These are phyloP conservation scores for Antennarius maculatus DNA, from an alignment of 2,797 vertebrate genomes.

Conservation along the genomic window DNA sequence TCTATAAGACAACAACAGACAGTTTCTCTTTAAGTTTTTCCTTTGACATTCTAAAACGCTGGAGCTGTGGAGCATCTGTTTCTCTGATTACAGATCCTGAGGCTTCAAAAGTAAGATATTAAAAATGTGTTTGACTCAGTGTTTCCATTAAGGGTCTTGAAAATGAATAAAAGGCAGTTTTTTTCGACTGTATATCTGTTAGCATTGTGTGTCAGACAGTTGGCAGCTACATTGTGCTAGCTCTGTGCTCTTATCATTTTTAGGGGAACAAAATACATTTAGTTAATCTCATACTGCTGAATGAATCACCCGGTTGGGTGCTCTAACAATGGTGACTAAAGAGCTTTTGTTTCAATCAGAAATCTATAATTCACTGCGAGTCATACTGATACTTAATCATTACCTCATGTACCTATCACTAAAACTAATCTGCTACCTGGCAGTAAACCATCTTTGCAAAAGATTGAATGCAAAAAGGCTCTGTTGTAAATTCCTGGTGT, in stretches of 20 bases:
- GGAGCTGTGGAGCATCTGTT: neutral
- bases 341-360: too few relatives aligned
- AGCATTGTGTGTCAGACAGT: too few relatives aligned
- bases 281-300: too few relatives aligned
- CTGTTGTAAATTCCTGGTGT: neutral
- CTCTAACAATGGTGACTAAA: too few relatives aligned
- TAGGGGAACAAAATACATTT: too few relatives aligned
- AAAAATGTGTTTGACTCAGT: neutral
- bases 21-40: slow-evolving; percentile 4
- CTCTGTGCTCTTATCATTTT: too few relatives aligned
- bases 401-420: neutral
- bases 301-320: too few relatives aligned
- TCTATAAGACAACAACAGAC: neutral
- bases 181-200: too few relatives aligned
- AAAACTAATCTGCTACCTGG: neutral
- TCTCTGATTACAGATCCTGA: slow-evolving; percentile 14
- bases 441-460: too few relatives aligned
- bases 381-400: neutral
- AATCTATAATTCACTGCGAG: too few relatives aligned
- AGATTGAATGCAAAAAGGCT: neutral
- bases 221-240: neutral
- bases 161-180: neutral
- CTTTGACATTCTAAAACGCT: neutral
- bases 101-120: neutral
- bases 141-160: neutral